A percentile compares a stretch with the other conserved stretches of the same genome.
These are phyloP conservation scores for Lacanobia wlatinum DNA, from an alignment of 2,888 invertebrate species.

Conservation along the genomic window DNA sequence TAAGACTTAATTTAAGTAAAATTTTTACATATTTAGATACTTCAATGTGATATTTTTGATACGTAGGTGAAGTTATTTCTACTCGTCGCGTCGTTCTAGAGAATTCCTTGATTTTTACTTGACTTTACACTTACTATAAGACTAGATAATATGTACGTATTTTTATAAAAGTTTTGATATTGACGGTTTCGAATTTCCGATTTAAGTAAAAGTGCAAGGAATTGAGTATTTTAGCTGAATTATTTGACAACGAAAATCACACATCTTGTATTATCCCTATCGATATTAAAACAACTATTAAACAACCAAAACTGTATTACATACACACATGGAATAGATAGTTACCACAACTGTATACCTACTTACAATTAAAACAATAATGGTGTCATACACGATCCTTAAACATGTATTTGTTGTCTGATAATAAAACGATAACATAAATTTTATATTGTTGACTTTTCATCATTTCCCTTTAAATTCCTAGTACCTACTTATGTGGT, in stretches of 20 bases:
- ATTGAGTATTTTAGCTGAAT: slow-evolving; percentile 25
- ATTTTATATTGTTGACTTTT: slow-evolving; percentile 21
- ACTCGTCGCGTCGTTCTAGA: slow-evolving; percentile 25
- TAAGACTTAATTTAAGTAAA: slow-evolving; percentile 43
- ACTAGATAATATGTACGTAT: slow-evolving; percentile 5
- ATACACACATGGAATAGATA: slow-evolving; percentile 17
- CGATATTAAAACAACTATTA: slow-evolving; percentile 3
- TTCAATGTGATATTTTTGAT: slow-evolving; percentile 71
- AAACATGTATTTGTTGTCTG: slow-evolving; percentile 16
- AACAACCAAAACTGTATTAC: slow-evolving; percentile 12
- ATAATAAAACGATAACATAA: slow-evolving; percentile 42
- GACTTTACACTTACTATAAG: slow-evolving; percentile 51
- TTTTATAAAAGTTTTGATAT: slow-evolving; percentile 18
- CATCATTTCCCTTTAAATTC: slow-evolving; percentile 3
- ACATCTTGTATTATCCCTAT: background rate
- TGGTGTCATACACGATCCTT: slow-evolving; percentile 4
- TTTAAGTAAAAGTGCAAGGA: slow-evolving; percentile 76
- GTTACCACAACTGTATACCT: slow-evolving; percentile 48
- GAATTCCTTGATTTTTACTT: slow-evolving; percentile 77
- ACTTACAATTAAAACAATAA: background rate
- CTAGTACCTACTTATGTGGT: background rate
- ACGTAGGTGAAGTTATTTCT: slow-evolving; percentile 33
- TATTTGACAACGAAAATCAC: slow-evolving; percentile 29
- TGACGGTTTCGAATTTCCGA: slow-evolving; percentile 19
- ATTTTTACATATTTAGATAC: slow-evolving; percentile 52